Percentiles rank a stretch among this genome's conserved stretches.
Evolutionary conservation across 53 echinoderm and acorn worm genomes (phyloP).

Genomic region (Holothuria leucospilota): DNA sequence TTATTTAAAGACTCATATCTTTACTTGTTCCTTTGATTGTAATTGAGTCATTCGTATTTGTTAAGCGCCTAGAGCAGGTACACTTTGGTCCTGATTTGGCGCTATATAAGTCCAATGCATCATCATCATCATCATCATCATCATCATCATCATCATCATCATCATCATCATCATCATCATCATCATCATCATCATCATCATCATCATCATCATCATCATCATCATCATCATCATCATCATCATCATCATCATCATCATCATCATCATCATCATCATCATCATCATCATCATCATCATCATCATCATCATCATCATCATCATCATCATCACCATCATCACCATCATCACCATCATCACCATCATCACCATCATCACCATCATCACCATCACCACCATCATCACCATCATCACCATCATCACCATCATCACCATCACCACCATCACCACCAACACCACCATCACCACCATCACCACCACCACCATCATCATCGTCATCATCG

Average conservation of each 20-base stretch:
- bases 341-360: conserved; percentile 13
- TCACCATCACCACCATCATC: conserved; percentile 7
- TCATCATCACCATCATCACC: conserved; percentile 7
- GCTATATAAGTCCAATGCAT: no score
- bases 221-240: background rate
- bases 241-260: background rate
- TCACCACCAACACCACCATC: no score
- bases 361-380: conserved; percentile 6
- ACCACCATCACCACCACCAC: no score
- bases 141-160: background rate
- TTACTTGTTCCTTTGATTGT: no score
- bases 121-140: conserved; percentile 6
- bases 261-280: background rate
- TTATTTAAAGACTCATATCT: no score
- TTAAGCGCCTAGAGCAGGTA: no score
- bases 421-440: no score
- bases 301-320: conserved; percentile 42
- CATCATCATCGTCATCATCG: no score
- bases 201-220: background rate
- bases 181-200: background rate
- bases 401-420: conserved; percentile 7
- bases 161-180: background rate
- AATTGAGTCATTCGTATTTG: no score
- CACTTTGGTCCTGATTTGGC: no score
- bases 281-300: conserved; percentile 16